Evolutionary conservation across 2,888 invertebrate species (phyloP).

Genomic region (Caenorhabditis sp.): DNA sequence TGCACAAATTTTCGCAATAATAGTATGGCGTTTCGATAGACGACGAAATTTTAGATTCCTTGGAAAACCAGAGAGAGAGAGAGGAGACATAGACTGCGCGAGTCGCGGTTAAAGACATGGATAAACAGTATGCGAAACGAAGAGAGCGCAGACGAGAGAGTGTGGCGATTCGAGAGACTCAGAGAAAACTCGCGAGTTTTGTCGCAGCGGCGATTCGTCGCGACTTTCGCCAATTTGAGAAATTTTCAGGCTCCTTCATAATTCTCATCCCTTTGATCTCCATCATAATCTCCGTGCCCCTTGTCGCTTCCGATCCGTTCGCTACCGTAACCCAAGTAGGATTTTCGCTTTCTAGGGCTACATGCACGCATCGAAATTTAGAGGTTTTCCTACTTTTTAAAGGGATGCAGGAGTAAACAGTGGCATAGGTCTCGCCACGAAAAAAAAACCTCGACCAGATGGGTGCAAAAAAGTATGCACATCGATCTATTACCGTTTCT

Average conservation of each 20-base stretch:
- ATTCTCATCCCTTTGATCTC: neutral
- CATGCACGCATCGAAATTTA: no score
- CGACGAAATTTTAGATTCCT: slow-evolving; percentile 31
- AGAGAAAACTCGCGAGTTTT: slow-evolving; percentile 44
- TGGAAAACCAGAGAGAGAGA: slow-evolving; percentile 12
- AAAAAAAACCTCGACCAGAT: neutral
- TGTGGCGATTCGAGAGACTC: slow-evolving; percentile 28
- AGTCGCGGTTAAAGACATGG: slow-evolving; percentile 34
- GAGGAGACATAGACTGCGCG: slow-evolving; percentile 45
- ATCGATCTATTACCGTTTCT: no score
- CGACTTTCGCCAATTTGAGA: slow-evolving; percentile 52
- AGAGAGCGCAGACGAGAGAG: slow-evolving; percentile 32
- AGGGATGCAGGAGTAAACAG: slow-evolving; percentile 6
- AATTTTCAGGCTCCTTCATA: slow-evolving; percentile 19
- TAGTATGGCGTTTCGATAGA: slow-evolving; percentile 12
- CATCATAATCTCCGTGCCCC: neutral
- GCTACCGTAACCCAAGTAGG: neutral
- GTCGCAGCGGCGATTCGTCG: slow-evolving; percentile 55
- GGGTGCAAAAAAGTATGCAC: no score
- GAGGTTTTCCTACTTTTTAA: slow-evolving; percentile 4
- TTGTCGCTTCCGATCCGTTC: neutral
- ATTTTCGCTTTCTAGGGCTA: no score
- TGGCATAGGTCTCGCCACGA: slow-evolving; percentile 25
- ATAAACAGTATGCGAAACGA: slow-evolving; percentile 18
- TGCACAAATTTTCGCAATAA: slow-evolving; percentile 31